These are phyloP conservation scores for Brotula barbata DNA, from an alignment of 2,797 vertebrate species.

Conservation along the genomic window DNA sequence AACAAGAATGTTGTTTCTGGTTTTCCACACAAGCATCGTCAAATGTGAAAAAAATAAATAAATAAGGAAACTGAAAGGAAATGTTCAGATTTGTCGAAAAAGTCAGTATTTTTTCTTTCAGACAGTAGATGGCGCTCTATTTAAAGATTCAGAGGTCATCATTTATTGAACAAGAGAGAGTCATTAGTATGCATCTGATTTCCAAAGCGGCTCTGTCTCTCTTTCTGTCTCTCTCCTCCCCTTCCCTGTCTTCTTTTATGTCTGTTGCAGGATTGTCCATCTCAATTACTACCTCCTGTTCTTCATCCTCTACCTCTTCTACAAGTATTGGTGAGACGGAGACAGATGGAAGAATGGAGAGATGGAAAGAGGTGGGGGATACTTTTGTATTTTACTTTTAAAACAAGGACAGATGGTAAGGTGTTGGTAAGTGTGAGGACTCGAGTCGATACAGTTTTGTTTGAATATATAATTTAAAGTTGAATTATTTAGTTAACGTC, in stretches of 20 bases:
- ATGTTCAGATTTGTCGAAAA: conserved; percentile 26
- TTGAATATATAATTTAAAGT: not conserved
- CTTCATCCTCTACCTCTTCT: not conserved
- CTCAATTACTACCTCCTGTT: conserved; percentile 50
- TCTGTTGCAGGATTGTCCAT: conserved; percentile 62
- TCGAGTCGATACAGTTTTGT: not conserved
- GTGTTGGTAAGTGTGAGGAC: not conserved
- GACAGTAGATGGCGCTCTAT: conserved; percentile 61
- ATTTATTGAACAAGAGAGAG: conserved; percentile 78
- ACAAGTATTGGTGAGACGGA: too few relatives aligned
- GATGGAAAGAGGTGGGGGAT: not conserved
- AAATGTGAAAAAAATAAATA: not conserved
- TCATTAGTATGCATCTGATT: conserved; percentile 76
- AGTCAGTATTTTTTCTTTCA: conserved; percentile 51
- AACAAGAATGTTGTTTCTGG: conserved; percentile 1
- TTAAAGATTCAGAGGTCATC: conserved; percentile 75
- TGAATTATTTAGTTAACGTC: not conserved
- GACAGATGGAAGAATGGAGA: conserved; percentile 15
- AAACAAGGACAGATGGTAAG: not conserved
- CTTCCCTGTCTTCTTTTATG: conserved; percentile 57
- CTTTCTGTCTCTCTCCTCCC: conserved; percentile 54
- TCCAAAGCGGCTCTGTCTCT: conserved; percentile 42
- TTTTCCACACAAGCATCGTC: conserved; percentile 9
- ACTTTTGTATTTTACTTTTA: not conserved
- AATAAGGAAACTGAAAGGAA: conserved; percentile 15